These are phyloP conservation scores for Sapayoa aenigma DNA, from an alignment of 2,113 vertebrate species.

Conservation along the genomic window DNA sequence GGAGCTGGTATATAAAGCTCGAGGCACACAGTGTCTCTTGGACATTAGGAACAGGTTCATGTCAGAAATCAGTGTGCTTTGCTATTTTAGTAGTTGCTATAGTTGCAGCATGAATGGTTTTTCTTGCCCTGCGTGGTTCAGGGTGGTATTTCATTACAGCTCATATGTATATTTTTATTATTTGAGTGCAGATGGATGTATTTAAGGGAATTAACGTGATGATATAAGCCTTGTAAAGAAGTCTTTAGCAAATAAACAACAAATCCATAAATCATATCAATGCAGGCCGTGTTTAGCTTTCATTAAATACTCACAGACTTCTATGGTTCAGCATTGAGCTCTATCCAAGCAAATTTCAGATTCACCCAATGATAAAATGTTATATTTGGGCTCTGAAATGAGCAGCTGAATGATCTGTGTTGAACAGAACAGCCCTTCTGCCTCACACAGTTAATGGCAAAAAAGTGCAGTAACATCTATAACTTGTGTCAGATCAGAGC, in stretches of 20 bases:
- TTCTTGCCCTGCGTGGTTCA: background rate
- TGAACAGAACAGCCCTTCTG: constrained; percentile 1
- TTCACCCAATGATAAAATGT: background rate
- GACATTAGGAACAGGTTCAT: constrained; percentile 48
- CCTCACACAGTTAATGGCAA: background rate
- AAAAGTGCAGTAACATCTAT: background rate
- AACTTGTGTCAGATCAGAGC: background rate
- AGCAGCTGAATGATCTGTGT: background rate
- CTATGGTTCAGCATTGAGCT: background rate
- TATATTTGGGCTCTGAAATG: background rate
- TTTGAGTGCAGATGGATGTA: background rate
- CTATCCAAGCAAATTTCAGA: background rate
- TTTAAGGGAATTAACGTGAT: background rate
- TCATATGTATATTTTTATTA: background rate
- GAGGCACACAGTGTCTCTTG: constrained; percentile 43
- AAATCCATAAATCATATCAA: background rate
- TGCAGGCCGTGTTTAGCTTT: constrained; percentile 6
- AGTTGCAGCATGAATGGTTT: constrained; percentile 23
- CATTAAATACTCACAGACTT: background rate
- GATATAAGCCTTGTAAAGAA: constrained; percentile 1
- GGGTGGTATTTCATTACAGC: background rate
- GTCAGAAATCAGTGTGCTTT: constrained; percentile 33
- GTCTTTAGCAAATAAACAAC: constrained; percentile 6
- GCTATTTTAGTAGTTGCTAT: constrained; percentile 62
- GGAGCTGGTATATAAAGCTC: constrained; percentile 87